Percentiles rank a stretch among this genome's conserved stretches.
Conservation (phyloP, 2,888 invertebrate species). For the Sclerodermus sp. region DNA sequence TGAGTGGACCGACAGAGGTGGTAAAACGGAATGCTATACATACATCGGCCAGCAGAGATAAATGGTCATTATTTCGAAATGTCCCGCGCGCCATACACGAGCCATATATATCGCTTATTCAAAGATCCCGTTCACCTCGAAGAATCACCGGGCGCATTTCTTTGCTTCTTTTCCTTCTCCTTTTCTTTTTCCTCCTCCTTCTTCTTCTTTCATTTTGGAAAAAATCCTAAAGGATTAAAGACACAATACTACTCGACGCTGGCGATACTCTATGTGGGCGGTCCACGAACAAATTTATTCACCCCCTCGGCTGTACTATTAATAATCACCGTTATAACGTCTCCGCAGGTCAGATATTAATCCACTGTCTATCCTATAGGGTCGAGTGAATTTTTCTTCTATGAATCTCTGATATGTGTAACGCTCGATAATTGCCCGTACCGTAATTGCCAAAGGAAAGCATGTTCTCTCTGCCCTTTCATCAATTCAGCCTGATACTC, state of each 20-base stretch:
- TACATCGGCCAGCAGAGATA: slow-evolving; percentile 4
- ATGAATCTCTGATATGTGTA: too few relatives aligned
- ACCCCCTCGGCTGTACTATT: not conserved
- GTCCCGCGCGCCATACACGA: not conserved
- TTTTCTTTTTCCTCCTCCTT: too few relatives aligned
- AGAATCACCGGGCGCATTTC: not conserved
- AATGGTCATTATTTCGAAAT: slow-evolving; percentile 5
- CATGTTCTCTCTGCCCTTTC: too few relatives aligned
- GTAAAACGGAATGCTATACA: not conserved
- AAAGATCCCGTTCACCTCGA: too few relatives aligned
- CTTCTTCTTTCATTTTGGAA: not conserved
- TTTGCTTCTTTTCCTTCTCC: too few relatives aligned
- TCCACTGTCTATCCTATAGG: too few relatives aligned
- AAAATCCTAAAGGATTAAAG: not conserved
- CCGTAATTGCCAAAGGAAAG: too few relatives aligned
- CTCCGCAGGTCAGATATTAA: too few relatives aligned
- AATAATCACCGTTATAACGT: not conserved
- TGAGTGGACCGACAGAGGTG: not conserved
- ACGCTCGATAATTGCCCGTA: too few relatives aligned
- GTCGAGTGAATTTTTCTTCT: too few relatives aligned
- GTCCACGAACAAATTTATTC: not conserved
- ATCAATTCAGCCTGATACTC: too few relatives aligned
- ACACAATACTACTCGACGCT: slow-evolving; percentile 1
- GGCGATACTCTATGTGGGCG: not conserved
- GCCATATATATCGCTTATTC: too few relatives aligned